Evolutionary conservation across 2,113 vertebrate genomes (phyloP).

Genomic region (Micronycteris hirsuta): DNA sequence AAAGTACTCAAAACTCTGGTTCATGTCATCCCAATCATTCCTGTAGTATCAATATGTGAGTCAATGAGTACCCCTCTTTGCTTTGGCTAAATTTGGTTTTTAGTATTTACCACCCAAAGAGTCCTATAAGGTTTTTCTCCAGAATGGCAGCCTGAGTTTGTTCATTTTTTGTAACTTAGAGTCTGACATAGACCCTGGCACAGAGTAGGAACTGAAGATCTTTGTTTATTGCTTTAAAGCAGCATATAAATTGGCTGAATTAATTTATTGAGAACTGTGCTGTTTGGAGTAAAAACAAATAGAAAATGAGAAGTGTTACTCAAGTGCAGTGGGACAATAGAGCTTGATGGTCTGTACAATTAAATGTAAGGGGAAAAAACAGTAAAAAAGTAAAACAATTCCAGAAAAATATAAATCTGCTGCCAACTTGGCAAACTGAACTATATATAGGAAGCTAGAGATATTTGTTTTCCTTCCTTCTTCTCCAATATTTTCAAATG

Average conservation of each 20-base stretch:
- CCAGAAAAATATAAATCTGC: background rate
- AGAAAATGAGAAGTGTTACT: background rate
- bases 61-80: background rate
- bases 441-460: background rate
- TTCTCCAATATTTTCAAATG: background rate
- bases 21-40: background rate
- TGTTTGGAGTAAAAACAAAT: slow-evolving; percentile 23
- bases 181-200: background rate
- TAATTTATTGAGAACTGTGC: background rate
- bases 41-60: background rate
- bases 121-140: background rate
- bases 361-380: background rate
- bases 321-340: background rate
- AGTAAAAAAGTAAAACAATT: background rate
- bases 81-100: background rate
- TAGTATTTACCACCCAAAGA: background rate
- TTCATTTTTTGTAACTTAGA: background rate
- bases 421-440: slow-evolving; percentile 3
- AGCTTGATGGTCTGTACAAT: background rate
- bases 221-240: background rate
- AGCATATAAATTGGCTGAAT: background rate
- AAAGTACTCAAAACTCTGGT: background rate
- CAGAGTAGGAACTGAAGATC: background rate
- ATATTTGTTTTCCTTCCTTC: background rate
- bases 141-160: background rate